Evolutionary conservation across 1,140 invertebrate genomes (phyloP).

Genomic region (Brachionus sp.): DNA sequence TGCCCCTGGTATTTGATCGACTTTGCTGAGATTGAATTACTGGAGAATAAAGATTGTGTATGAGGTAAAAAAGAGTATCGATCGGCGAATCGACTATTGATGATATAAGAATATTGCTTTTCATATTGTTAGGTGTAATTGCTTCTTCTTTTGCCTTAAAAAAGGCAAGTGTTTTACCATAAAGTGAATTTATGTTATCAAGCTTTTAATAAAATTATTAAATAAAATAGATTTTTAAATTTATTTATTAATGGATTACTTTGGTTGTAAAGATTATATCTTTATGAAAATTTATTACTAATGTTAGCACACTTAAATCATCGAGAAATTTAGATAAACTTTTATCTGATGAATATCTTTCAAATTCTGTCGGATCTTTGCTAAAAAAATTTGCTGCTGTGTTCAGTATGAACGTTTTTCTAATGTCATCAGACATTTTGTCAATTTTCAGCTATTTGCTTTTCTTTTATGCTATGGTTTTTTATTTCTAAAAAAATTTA

Average conservation of each 20-base stretch:
- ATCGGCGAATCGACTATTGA: conserved; percentile 65
- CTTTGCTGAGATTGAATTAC: conserved; percentile 44
- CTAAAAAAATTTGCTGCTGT: conserved; percentile 44
- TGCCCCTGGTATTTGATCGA: neutral
- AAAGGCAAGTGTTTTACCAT: conserved; percentile 59
- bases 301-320: conserved; percentile 2
- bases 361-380: conserved; percentile 36
- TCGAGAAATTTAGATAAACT: conserved; percentile 33
- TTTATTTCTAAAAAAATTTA: neutral
- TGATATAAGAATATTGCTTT: conserved; percentile 61
- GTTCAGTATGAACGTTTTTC: conserved; percentile 35
- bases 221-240: neutral
- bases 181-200: conserved; percentile 13
- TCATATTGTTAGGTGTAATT: conserved; percentile 63
- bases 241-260: neutral
- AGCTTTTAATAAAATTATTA: neutral
- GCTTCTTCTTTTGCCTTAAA: conserved; percentile 63
- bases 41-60: conserved; percentile 62
- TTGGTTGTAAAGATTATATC: conserved; percentile 21
- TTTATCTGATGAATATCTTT: conserved; percentile 3
- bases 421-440: conserved; percentile 35
- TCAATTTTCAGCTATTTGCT: neutral
- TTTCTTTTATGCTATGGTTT: neutral
- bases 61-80: conserved; percentile 62
- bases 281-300: neutral